Evolutionary conservation across 2,113 vertebrate genomes (phyloP).

Genomic region (Neoarius graeffei): DNA sequence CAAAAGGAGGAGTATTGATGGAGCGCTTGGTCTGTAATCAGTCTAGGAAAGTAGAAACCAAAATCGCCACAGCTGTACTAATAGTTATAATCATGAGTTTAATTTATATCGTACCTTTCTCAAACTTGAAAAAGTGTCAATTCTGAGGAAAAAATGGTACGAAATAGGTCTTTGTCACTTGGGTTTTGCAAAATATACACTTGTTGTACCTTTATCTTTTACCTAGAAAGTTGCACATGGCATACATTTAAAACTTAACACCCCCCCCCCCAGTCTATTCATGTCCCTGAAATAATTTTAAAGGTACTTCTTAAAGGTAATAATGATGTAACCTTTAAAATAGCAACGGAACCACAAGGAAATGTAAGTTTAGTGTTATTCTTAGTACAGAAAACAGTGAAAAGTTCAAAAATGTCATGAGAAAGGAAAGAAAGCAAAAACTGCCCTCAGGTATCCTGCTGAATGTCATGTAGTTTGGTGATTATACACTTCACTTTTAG

Average conservation of each 20-base stretch:
- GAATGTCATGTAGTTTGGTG: not conserved
- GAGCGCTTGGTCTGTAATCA: not conserved
- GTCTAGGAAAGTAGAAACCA: not conserved
- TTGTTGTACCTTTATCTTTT: not conserved
- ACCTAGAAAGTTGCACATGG: not conserved
- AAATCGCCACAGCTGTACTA: not conserved
- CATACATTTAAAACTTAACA: not conserved
- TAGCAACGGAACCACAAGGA: not conserved
- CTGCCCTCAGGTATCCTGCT: not conserved
- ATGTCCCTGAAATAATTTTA: not conserved
- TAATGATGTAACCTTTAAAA: not conserved
- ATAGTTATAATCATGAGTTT: not conserved
- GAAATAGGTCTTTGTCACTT: not conserved
- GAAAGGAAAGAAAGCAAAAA: not conserved
- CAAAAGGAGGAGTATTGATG: not conserved
- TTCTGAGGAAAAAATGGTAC: not conserved
- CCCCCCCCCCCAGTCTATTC: not conserved
- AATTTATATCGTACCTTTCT: not conserved
- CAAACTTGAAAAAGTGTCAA: not conserved
- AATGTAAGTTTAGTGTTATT: not conserved
- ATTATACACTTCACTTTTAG: not conserved
- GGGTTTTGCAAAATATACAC: not conserved
- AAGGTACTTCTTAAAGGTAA: not conserved
- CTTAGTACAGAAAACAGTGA: not conserved
- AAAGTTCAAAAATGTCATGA: not conserved